A percentile compares a stretch with the other conserved stretches of the same genome.
phyloP scores from a whole-genome alignment of 2,113 vertebrate species.

The Grus americana region DNA sequence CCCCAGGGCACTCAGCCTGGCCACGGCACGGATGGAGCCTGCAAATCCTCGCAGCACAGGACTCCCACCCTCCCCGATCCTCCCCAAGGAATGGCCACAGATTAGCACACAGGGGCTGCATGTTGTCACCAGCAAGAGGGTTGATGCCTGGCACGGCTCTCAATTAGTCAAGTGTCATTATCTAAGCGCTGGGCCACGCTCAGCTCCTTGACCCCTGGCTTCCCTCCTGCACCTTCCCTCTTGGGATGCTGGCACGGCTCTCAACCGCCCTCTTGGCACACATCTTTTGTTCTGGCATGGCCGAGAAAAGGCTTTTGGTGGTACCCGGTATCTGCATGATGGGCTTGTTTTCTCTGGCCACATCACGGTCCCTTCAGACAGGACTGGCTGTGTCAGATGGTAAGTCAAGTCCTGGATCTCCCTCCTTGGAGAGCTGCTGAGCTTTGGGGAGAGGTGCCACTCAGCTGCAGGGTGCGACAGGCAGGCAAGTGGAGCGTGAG shows the following conservation, averaged over 20 bases:
- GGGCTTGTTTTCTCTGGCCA: background rate
- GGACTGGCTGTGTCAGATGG: background rate
- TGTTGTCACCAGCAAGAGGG: background rate
- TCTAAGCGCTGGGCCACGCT: background rate
- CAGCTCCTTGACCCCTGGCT: slow-evolving; percentile 30
- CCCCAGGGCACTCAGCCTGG: background rate
- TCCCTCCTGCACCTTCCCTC: background rate
- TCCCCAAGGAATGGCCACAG: background rate
- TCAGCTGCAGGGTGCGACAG: background rate
- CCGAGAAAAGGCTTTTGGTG: background rate
- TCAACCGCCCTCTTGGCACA: background rate
- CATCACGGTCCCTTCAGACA: background rate
- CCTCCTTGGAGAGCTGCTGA: background rate
- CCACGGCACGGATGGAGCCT: accelerated
- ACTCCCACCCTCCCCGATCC: background rate
- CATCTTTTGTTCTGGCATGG: background rate
- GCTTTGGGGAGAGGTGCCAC: background rate
- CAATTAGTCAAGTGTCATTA: background rate
- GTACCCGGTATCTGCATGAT: background rate
- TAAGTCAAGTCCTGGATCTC: background rate
- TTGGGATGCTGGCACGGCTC: background rate
- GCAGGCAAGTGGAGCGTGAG: background rate
- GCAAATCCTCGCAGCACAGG: background rate
- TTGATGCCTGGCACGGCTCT: background rate
- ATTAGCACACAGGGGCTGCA: background rate